Conservation (phyloP, 1,140 invertebrate genomes). For the Conus betulinus region DNA sequence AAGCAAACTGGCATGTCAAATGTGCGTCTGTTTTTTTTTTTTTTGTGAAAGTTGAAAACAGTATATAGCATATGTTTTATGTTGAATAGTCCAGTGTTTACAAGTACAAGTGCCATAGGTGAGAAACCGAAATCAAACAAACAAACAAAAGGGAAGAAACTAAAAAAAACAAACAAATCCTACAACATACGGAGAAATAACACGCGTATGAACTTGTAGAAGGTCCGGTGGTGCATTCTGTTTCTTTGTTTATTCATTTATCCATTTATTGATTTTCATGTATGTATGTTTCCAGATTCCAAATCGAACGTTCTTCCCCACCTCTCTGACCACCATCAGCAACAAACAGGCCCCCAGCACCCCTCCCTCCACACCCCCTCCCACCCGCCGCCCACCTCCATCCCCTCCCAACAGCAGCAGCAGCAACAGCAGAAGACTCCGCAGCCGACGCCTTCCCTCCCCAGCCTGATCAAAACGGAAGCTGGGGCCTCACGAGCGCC, state of each 20-base stretch:
- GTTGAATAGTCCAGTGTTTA: too few species aligned
- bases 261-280: background rate
- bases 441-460: slow-evolving; percentile 1
- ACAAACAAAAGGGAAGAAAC: too few species aligned
- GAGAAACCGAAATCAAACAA: too few species aligned
- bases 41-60: too few species aligned
- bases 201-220: too few species aligned
- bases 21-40: too few species aligned
- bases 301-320: background rate
- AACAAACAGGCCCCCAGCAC: background rate
- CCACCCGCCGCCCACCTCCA: background rate
- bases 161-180: too few species aligned
- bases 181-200: too few species aligned
- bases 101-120: too few species aligned
- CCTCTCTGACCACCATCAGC: background rate
- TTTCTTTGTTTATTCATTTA: background rate
- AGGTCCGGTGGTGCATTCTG: too few species aligned
- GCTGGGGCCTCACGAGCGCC: background rate
- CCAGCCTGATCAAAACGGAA: slow-evolving; percentile 30
- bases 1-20: too few species aligned
- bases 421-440: slow-evolving; percentile 20
- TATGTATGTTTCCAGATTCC: slow-evolving; percentile 12
- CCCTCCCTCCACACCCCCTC: background rate
- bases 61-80: too few species aligned
- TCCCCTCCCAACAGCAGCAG: background rate